These are phyloP conservation scores for Melieria crassipennis DNA, from an alignment of 2,888 invertebrate species.

Conservation along the genomic window DNA sequence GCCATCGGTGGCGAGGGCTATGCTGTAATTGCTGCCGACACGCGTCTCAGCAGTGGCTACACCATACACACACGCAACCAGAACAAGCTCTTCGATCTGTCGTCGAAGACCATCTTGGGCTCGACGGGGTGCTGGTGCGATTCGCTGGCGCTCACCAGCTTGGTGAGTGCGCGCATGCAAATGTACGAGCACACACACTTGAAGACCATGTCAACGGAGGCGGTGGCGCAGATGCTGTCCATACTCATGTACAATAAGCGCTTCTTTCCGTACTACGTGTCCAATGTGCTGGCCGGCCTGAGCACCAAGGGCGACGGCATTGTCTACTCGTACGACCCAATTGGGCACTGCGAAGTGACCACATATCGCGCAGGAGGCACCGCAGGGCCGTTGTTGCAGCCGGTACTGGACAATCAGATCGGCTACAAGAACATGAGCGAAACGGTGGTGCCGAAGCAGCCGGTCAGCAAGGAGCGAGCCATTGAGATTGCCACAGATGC, in stretches of 20 bases:
- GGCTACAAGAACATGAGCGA: conserved; percentile 85
- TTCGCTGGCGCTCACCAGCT: conserved; percentile 86
- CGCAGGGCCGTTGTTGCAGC: conserved; percentile 89
- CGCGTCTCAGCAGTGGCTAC: conserved; percentile 90
- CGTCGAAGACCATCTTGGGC: conserved; percentile 87
- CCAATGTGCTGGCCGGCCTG: conserved; percentile 92
- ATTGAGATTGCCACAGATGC: conserved; percentile 90
- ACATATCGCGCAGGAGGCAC: conserved; percentile 91
- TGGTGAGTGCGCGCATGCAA: conserved; percentile 87
- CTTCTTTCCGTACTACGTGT: conserved; percentile 98
- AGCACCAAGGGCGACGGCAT: conserved; percentile 94
- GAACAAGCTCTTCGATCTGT: conserved; percentile 85
- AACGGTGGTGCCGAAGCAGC: conserved; percentile 66
- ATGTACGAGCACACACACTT: conserved; percentile 96
- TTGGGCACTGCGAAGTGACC: conserved; percentile 91
- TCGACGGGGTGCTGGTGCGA: conserved; percentile 99
- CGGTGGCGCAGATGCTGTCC: conserved; percentile 94
- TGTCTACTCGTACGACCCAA: conserved; percentile 96
- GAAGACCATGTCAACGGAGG: conserved; percentile 90
- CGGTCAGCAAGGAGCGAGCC: conserved; percentile 83
- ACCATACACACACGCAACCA: conserved; percentile 90
- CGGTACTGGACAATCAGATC: conserved; percentile 95
- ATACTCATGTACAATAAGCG: conserved; percentile 95
- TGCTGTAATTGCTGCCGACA: conserved; percentile 94
- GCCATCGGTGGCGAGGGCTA: conserved; percentile 97